Base-by-base conservation (phyloP, 2,888 invertebrate species). In the Heliconius hortense region DNA sequence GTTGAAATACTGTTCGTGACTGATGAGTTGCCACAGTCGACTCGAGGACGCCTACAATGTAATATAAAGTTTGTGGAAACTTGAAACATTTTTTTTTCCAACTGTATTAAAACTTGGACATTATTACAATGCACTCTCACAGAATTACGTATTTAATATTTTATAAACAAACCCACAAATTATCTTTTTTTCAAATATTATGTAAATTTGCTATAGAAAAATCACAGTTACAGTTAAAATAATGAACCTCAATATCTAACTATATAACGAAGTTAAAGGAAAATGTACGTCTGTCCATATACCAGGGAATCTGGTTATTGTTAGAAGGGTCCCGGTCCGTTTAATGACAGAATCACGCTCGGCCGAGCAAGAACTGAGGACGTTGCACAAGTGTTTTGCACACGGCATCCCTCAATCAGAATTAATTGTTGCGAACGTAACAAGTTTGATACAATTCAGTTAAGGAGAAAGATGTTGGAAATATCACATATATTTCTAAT, bases 311-410 rank as follows among this genome's bases (percentile, higher is more conserved):
- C 70, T 66, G 74, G 76, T 78, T 74, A 78, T 78, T 76, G 80
- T 82, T 84, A 82, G 84, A 84, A 84, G 86, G 87, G 85, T 84
- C 80, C 80, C 56, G 79, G 75, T 66, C 73, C 74, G 75, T 73
- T 78, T 80, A 85, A 83, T 81, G 81, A 81, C 78, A 76, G 80
- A 84, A 82, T 84, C 85, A 86, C 84, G 89, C 88, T 88, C 78
- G 82, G 83, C 82, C 78, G 82, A 88, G 89, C 88, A 87, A 87
- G 84, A 87, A 85, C 78, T 77, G 83, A 83, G 83, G 83, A 81
- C 84, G 78, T 79, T 80, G 80, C 81, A 80, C 84, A 82, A 86
- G 79, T 84, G 83, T 80, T 81, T 81, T 78, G 81, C 82, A 83
- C 82, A 83, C 79, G 83, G 82, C 82, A 84, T 84, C 83, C 85